These are phyloP conservation scores for Calyptomena viridis DNA, from an alignment of 2,113 vertebrate species.

Conservation along the genomic window DNA sequence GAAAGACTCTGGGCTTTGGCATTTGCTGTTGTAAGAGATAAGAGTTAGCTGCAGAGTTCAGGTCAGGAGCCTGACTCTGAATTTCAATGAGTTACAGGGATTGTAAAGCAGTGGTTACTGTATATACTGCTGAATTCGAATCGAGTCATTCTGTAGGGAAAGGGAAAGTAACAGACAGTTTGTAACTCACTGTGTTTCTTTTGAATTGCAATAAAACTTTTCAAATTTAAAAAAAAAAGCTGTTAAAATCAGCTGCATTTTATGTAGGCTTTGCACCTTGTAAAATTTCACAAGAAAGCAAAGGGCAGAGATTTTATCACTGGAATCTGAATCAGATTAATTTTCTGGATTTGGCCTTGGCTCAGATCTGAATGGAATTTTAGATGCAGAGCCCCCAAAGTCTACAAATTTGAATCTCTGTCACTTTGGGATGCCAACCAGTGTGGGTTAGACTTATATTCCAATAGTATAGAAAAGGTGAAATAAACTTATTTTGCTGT, in stretches of 20 bases:
- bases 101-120: not conserved
- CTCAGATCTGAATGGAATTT: not conserved
- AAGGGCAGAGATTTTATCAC: constrained; percentile 1
- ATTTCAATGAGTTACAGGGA: not conserved
- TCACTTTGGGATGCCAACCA: not conserved
- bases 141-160: not conserved
- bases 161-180: not conserved
- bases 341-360: not conserved
- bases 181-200: not conserved
- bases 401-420: not conserved
- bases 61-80: not conserved
- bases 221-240: not conserved
- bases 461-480: not conserved
- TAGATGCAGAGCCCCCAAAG: not conserved
- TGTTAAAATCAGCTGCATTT: not conserved
- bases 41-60: not conserved
- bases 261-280: not conserved
- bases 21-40: not conserved
- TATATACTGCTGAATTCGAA: not conserved
- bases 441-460: not conserved
- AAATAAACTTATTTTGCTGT: not conserved
- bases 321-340: not conserved
- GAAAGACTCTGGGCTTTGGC: not conserved
- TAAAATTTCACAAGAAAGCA: not conserved
- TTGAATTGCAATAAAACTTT: not conserved